Evolutionary conservation across 1,140 invertebrate species (phyloP).

Genomic region (Aphaenogaster floridana): DNA sequence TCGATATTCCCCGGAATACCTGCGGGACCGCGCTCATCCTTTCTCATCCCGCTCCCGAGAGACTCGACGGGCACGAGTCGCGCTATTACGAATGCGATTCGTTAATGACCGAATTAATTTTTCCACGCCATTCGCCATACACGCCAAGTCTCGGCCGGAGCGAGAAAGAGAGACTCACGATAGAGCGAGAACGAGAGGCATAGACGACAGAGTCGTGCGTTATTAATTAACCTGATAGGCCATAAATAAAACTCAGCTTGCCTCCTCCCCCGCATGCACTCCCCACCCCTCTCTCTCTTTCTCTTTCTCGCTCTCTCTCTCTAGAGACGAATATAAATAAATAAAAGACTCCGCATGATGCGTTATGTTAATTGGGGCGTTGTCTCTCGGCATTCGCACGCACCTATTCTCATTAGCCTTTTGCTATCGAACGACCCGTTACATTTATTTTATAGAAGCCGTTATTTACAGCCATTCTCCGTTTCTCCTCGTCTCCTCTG

Average conservation of each 20-base stretch:
- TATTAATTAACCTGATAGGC: slow-evolving; percentile 86
- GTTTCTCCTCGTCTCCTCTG: neutral
- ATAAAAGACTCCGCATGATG: slow-evolving; percentile 84
- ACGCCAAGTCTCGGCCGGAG: slow-evolving; percentile 60
- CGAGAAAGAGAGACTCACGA: slow-evolving; percentile 35
- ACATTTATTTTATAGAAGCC: slow-evolving; percentile 82
- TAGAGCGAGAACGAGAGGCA: slow-evolving; percentile 47
- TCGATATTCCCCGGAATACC: slow-evolving; percentile 73
- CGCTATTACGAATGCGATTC: slow-evolving; percentile 77
- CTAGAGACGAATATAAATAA: slow-evolving; percentile 87
- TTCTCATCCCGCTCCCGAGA: slow-evolving; percentile 67
- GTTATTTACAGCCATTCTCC: slow-evolving; percentile 72
- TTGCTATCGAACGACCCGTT: slow-evolving; percentile 82
- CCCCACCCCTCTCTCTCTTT: slow-evolving; percentile 65
- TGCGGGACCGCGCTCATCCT: slow-evolving; percentile 71
- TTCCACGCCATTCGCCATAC: slow-evolving; percentile 72
- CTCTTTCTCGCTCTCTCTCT: slow-evolving; percentile 70
- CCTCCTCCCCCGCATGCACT: slow-evolving; percentile 47
- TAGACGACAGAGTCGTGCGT: slow-evolving; percentile 69
- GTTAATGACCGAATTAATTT: slow-evolving; percentile 83
- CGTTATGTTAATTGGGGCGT: slow-evolving; percentile 88
- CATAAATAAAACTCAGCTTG: slow-evolving; percentile 82
- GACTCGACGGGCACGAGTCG: slow-evolving; percentile 66
- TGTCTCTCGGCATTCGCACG: slow-evolving; percentile 84
- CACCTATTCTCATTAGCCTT: slow-evolving; percentile 86